A percentile compares a stretch with the other conserved stretches of the same genome.
These are phyloP conservation scores for Gibbula magus DNA, from an alignment of 2,888 invertebrate genomes.

Conservation along the genomic window DNA sequence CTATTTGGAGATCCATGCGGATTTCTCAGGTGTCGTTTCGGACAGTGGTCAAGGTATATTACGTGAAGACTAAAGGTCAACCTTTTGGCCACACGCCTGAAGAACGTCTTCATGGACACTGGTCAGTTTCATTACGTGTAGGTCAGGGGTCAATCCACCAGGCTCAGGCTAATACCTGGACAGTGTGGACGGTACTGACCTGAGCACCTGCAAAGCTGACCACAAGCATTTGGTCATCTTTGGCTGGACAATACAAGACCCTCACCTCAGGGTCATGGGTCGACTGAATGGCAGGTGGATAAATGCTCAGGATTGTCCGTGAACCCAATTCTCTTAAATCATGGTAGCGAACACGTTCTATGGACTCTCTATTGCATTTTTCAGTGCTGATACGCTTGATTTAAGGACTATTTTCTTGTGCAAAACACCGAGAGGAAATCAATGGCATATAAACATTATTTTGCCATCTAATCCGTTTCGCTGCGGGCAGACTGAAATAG, in stretches of 20 bases:
- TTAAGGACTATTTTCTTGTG: conserved; percentile 16
- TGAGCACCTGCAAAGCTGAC: conserved; percentile 16
- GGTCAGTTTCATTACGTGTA: no score
- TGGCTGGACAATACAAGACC: background rate
- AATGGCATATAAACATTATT: background rate
- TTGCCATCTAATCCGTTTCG: background rate
- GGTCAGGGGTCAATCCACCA: no score
- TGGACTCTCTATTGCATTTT: background rate
- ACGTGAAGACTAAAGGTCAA: no score
- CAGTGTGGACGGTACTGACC: background rate
- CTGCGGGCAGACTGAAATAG: background rate
- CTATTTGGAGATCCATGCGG: no score
- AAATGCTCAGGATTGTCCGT: background rate
- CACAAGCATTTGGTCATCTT: background rate
- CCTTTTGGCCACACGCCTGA: no score
- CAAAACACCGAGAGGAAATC: background rate
- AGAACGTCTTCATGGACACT: no score
- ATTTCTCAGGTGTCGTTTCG: no score
- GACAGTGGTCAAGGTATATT: no score
- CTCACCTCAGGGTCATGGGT: background rate
- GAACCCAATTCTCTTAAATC: conserved; percentile 17
- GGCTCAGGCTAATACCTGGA: no score
- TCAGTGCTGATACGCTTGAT: background rate
- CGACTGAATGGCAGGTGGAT: conserved; percentile 1
- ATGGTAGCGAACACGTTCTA: background rate